Base-by-base conservation (phyloP, 2,113 vertebrate species). In the Zeus faber region DNA sequence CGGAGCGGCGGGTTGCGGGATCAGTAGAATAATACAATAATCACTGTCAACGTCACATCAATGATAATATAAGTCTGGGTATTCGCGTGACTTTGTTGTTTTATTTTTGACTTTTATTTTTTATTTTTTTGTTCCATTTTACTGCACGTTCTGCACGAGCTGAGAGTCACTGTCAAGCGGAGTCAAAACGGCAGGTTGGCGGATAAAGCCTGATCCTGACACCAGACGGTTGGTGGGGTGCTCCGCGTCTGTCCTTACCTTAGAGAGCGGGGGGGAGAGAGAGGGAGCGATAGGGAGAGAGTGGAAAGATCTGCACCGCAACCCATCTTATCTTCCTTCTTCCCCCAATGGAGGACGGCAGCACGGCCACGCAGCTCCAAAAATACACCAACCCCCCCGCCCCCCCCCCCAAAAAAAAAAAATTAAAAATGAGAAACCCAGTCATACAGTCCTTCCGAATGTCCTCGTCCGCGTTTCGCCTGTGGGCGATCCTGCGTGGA, bases 171-270 rank as follows among this genome's bases (percentile, higher is more conserved):
- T n/a, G n/a, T n/a, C n/a, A n/a, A n/a, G n/a, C n/a, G n/a, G n/a
- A n/a, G n/a, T n/a, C n/a, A n/a, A n/a, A n/a, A n/a, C n/a, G n/a
- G n/a, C n/a, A n/a, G n/a, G n/a, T n/a, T n/a, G n/a, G n/a, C n/a
- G n/a, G n/a, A n/a, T n/a, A n/a, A n/a, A n/a, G n/a, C n/a, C n/a
- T n/a, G n/a, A n/a, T n/a, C n/a, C n/a, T n/a, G n/a, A n/a, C n/a
- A n/a, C n/a, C n/a, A n/a, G n/a, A n/a, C n/a, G n/a, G n/a, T n/a
- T n/a, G n/a, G n/a, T n/a, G n/a, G n/a, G n/a, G n/a, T n/a, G n/a
- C 31, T 33, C 5, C 8, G 9, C 8, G 6, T 18, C 43, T 21
- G 9, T 29, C 6, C 79, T 76, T 82, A 90, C 88, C 88, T 85
- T 79, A 40, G 50, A 39, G 41, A 43, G 41, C 20, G 58, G 65